Evolutionary conservation across 2,888 invertebrate genomes (phyloP).

Genomic region (Agrilus biguttatus): DNA sequence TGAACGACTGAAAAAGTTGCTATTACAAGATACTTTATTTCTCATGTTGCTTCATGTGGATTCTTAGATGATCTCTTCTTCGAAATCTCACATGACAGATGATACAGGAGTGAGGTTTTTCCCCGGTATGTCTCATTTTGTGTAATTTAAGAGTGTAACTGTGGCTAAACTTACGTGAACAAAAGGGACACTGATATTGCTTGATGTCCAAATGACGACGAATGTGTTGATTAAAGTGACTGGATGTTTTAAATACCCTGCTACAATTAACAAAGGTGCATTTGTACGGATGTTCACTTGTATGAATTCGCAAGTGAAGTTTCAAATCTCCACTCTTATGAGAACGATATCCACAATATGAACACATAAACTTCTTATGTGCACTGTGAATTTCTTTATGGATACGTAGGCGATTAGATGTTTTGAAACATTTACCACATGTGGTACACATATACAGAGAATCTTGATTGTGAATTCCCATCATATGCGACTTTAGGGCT

Average conservation of each 20-base stretch:
- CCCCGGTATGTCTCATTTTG: slow-evolving; percentile 15
- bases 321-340: slow-evolving; percentile 14
- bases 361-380: slow-evolving; percentile 14
- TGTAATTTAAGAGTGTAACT: slow-evolving; percentile 15
- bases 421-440: slow-evolving; percentile 16
- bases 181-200: slow-evolving; percentile 13
- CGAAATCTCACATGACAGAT: slow-evolving; percentile 14
- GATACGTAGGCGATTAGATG: slow-evolving; percentile 11
- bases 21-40: not conserved
- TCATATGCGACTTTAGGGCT: slow-evolving; percentile 15
- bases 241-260: slow-evolving; percentile 14
- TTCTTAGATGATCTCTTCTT: slow-evolving; percentile 14
- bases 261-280: slow-evolving; percentile 15
- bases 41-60: slow-evolving; percentile 14
- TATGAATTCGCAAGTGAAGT: slow-evolving; percentile 17
- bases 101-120: slow-evolving; percentile 13
- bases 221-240: slow-evolving; percentile 15
- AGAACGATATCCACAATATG: slow-evolving; percentile 14
- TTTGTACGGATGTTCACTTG: slow-evolving; percentile 14
- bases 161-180: slow-evolving; percentile 13
- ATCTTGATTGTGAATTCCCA: slow-evolving; percentile 14
- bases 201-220: slow-evolving; percentile 13
- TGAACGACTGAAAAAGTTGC: too few species aligned
- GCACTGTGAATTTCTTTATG: slow-evolving; percentile 14
- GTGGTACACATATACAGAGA: slow-evolving; percentile 13